Percentiles rank a stretch among this genome's conserved stretches.
Evolutionary conservation across 1,140 invertebrate species (phyloP).

Genomic region (Penaeus vannamei): DNA sequence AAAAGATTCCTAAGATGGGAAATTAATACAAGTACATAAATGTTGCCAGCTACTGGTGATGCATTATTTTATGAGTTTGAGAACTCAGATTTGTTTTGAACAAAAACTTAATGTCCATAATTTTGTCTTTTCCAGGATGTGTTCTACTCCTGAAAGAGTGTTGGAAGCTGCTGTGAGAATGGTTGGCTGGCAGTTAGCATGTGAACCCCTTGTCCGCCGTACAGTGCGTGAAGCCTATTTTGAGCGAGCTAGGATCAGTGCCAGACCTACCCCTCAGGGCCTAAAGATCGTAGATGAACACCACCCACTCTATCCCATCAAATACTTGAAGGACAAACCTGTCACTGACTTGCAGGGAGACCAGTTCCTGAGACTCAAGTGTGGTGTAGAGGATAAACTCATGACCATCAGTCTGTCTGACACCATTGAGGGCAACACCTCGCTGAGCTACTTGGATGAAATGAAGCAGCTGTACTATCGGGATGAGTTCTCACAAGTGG

Average conservation of each 20-base stretch:
- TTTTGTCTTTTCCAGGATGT: conserved; percentile 62
- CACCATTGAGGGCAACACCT: conserved; percentile 80
- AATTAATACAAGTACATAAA: too few species aligned
- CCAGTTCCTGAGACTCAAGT: conserved; percentile 87
- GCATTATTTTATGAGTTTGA: too few species aligned
- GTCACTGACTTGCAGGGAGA: conserved; percentile 91
- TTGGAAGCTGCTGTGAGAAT: conserved; percentile 92
- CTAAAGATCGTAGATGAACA: conserved; percentile 95
- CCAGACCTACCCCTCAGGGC: conserved; percentile 91
- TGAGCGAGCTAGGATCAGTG: conserved; percentile 87
- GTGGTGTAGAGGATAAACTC: conserved; percentile 91
- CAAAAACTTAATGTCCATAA: neutral
- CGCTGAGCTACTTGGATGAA: conserved; percentile 87
- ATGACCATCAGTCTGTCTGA: conserved; percentile 83
- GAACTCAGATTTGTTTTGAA: too few species aligned
- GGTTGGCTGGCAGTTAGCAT: conserved; percentile 92
- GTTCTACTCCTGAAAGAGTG: conserved; percentile 80
- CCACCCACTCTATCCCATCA: conserved; percentile 89
- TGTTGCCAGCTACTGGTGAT: too few species aligned
- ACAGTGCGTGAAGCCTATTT: conserved; percentile 91
- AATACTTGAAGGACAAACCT: conserved; percentile 96
- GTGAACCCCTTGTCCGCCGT: conserved; percentile 90
- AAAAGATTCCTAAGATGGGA: too few species aligned
- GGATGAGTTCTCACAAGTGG: conserved; percentile 96
- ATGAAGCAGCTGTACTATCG: conserved; percentile 90